Percentiles rank a stretch among this genome's conserved stretches.
Evolutionary conservation across 1,140 invertebrate genomes (phyloP).

Genomic region (Bombus waltoni): DNA sequence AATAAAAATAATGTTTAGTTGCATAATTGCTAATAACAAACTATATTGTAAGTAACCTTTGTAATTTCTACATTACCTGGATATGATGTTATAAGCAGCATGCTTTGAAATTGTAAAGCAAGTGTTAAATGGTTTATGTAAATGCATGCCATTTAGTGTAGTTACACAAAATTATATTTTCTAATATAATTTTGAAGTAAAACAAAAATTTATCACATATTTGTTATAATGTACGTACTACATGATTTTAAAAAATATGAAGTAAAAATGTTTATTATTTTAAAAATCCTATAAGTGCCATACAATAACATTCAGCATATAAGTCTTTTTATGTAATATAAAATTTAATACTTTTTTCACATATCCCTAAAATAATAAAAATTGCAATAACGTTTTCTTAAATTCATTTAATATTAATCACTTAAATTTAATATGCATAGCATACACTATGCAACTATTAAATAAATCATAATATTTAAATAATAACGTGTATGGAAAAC

Average conservation of each 20-base stretch:
- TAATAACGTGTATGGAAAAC: not conserved
- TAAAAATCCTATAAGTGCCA: slow-evolving; percentile 9
- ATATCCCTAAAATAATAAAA: slow-evolving; percentile 3
- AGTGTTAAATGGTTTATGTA: slow-evolving; percentile 44
- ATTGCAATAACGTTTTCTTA: not conserved
- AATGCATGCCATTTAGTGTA: slow-evolving; percentile 47
- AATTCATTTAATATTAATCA: slow-evolving; percentile 20
- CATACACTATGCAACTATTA: slow-evolving; percentile 4
- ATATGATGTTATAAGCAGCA: slow-evolving; percentile 71
- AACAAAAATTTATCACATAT: not conserved
- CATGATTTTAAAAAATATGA: slow-evolving; percentile 9
- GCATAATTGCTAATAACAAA: slow-evolving; percentile 16
- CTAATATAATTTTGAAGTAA: not conserved
- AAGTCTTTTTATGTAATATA: slow-evolving; percentile 13
- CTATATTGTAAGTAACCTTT: not conserved
- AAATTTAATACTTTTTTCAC: not conserved
- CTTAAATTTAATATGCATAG: not conserved
- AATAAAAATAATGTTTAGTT: slow-evolving; percentile 46
- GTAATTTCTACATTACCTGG: slow-evolving; percentile 68
- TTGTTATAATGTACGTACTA: not conserved
- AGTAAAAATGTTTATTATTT: slow-evolving; percentile 44
- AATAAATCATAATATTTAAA: slow-evolving; percentile 16
- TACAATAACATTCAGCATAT: slow-evolving; percentile 24
- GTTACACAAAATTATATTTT: not conserved
- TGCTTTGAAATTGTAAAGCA: slow-evolving; percentile 71